phyloP scores from a whole-genome alignment of 2,888 invertebrate genomes.

The Epirrita christyi region DNA sequence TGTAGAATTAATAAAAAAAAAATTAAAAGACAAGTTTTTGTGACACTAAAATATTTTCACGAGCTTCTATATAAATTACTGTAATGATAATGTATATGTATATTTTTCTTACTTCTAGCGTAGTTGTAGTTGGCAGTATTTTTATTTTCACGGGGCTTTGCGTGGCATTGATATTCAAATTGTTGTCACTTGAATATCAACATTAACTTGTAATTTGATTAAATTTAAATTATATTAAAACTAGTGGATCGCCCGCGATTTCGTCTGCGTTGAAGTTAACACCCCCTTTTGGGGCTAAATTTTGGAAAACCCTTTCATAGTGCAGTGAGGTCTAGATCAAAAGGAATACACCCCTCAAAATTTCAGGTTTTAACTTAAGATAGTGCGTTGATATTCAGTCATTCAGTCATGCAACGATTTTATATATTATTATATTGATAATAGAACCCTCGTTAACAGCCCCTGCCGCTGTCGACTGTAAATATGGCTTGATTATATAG shows the following conservation, averaged over 20 bases:
- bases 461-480: constrained; percentile 35
- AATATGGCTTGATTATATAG: constrained; percentile 47
- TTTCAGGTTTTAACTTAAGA: too few species aligned
- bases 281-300: too few species aligned
- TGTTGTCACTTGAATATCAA: neutral
- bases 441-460: constrained; percentile 10
- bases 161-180: constrained; percentile 4
- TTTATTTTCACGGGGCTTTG: constrained; percentile 25
- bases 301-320: too few species aligned
- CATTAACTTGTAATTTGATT: neutral
- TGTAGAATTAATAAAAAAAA: constrained; percentile 59
- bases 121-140: constrained; percentile 53
- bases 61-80: constrained; percentile 76
- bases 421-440: neutral
- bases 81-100: constrained; percentile 58
- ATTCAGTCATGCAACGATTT: too few species aligned
- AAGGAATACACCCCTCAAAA: too few species aligned
- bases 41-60: constrained; percentile 74
- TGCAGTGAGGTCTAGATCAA: too few species aligned
- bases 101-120: constrained; percentile 82
- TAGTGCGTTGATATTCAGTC: too few species aligned
- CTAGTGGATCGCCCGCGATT: too few species aligned
- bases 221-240: neutral
- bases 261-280: too few species aligned
- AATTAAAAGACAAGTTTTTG: constrained; percentile 81